phyloP scores from a whole-genome alignment of 2,113 vertebrate species.

The Triplophysa rosa region DNA sequence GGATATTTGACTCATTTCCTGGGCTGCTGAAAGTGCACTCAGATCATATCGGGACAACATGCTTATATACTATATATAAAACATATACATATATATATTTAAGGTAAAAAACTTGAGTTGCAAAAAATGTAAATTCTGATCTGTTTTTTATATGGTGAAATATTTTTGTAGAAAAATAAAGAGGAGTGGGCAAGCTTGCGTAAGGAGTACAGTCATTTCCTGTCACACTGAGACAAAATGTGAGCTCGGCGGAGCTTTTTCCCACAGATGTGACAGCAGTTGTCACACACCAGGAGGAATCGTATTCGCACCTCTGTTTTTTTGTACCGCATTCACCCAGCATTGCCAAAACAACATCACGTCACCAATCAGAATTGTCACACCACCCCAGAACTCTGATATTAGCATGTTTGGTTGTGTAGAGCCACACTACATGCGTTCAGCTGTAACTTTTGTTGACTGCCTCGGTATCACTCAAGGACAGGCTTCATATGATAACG shows the following conservation, averaged over 20 bases:
- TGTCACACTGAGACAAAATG: background rate
- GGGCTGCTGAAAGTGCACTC: constrained; percentile 52
- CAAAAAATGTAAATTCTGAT: constrained; percentile 69
- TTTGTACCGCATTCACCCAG: background rate
- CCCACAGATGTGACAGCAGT: constrained; percentile 10
- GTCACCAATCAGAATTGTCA: constrained; percentile 29
- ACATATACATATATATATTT: constrained; percentile 73
- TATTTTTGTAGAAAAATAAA: constrained; percentile 79
- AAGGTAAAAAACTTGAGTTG: constrained; percentile 63
- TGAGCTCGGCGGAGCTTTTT: background rate
- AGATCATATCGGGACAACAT: constrained; percentile 64
- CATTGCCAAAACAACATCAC: background rate
- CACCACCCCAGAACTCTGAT: background rate
- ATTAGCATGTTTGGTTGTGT: background rate
- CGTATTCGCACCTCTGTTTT: constrained; percentile 2
- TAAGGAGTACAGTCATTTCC: constrained; percentile 18
- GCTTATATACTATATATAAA: constrained; percentile 61
- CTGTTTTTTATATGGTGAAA: constrained; percentile 77
- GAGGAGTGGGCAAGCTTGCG: constrained; percentile 19
- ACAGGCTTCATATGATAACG: constrained; percentile 2
- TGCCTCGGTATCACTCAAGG: constrained; percentile 1
- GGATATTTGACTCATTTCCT: constrained; percentile 21
- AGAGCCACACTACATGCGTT: background rate
- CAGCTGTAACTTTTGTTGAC: background rate
- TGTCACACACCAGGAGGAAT: constrained; percentile 5